phyloP scores from a whole-genome alignment of 2,797 vertebrate genomes.

The Clamator glandarius region DNA sequence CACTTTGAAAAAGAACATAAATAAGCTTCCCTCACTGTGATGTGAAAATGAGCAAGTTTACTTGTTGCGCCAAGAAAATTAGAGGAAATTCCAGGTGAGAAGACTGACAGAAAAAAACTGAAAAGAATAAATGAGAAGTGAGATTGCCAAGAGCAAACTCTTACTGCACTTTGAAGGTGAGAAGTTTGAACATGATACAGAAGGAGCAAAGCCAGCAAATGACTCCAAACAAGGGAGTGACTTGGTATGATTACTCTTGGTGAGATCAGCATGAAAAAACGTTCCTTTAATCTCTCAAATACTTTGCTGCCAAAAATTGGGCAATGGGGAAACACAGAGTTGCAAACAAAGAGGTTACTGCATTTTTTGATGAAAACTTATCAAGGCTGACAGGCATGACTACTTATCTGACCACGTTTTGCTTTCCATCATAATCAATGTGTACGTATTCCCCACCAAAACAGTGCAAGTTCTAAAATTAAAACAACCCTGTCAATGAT shows the following conservation, averaged over 20 bases:
- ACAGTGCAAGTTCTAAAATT: not conserved
- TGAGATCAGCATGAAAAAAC: conserved; percentile 52
- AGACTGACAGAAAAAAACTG: not conserved
- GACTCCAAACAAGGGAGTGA: conserved; percentile 29
- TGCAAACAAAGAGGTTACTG: conserved; percentile 9
- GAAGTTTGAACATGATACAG: conserved; percentile 38
- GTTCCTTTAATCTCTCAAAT: conserved; percentile 44
- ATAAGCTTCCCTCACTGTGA: not conserved
- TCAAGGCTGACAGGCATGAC: not conserved
- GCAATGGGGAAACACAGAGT: conserved; percentile 1
- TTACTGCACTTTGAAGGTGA: conserved; percentile 35
- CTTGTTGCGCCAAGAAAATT: not conserved
- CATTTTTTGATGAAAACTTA: conserved; percentile 10
- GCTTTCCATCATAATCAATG: not conserved
- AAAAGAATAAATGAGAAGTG: conserved; percentile 12
- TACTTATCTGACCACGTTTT: conserved; percentile 6
- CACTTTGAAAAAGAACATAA: not conserved
- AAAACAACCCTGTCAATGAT: not conserved
- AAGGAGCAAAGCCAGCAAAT: not conserved
- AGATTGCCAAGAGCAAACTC: conserved; percentile 41
- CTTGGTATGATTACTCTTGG: not conserved
- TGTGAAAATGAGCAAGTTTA: not conserved
- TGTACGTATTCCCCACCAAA: not conserved
- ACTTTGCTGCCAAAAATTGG: conserved; percentile 15
- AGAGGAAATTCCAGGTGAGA: conserved; percentile 36